A percentile compares a stretch with the other conserved stretches of the same genome.
phyloP scores from a whole-genome alignment of 2,113 vertebrate genomes.

The Leptosomus discolor region DNA sequence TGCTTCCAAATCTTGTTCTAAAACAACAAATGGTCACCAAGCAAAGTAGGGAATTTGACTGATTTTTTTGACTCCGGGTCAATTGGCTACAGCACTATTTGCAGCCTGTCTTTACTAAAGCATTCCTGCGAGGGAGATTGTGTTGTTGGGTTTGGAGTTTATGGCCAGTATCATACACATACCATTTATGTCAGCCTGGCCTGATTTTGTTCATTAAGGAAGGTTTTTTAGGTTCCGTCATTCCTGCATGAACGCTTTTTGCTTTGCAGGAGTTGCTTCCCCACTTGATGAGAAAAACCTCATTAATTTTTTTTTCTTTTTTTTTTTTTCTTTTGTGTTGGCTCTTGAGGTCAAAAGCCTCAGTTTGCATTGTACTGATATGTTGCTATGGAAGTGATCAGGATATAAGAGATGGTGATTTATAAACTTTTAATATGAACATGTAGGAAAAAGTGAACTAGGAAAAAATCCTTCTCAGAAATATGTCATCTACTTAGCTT shows the following conservation, averaged over 20 bases:
- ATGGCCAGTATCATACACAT: rapidly evolving
- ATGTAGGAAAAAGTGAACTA: constrained; percentile 18
- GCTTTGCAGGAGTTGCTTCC: not conserved
- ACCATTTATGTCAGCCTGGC: not conserved
- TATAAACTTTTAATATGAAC: constrained; percentile 13
- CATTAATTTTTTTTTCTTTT: not conserved
- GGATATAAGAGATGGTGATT: not conserved
- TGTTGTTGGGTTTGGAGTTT: not conserved
- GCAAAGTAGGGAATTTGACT: not conserved
- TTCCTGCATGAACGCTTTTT: not conserved
- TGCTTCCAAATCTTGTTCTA: constrained; percentile 32
- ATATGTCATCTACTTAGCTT: constrained; percentile 16
- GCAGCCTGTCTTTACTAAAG: not conserved
- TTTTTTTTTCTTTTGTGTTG: not conserved
- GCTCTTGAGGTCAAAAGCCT: constrained; percentile 23
- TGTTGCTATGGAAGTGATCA: not conserved
- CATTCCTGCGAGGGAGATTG: not conserved
- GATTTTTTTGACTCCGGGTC: not conserved
- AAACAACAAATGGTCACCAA: not conserved
- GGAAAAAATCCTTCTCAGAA: not conserved
- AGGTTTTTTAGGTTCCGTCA: not conserved
- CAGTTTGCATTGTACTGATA: constrained; percentile 5
- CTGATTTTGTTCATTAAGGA: not conserved
- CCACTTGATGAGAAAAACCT: not conserved
- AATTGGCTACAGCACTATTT: not conserved